These are phyloP conservation scores for Cinara cedri DNA, from an alignment of 2,888 invertebrate genomes.

Conservation along the genomic window DNA sequence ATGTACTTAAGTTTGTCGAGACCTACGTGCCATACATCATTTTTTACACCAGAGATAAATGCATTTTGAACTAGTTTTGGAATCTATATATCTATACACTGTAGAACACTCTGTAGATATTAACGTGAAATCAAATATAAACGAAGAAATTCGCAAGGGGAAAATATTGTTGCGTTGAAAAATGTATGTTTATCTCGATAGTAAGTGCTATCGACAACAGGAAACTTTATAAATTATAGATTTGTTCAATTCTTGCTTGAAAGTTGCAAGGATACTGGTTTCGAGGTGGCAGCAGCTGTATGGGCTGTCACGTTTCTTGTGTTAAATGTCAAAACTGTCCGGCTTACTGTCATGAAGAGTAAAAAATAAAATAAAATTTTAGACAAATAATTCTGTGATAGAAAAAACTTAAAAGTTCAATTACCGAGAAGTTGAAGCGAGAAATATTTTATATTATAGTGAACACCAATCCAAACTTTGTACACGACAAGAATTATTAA, in stretches of 20 bases:
- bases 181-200: neutral
- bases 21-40: too few species aligned
- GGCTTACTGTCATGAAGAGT: neutral
- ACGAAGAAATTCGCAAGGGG: too few species aligned
- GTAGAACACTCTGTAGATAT: too few species aligned
- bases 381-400: neutral
- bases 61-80: too few species aligned
- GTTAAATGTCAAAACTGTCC: conserved; percentile 37
- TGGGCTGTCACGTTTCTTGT: neutral
- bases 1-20: too few species aligned
- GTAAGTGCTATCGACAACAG: neutral
- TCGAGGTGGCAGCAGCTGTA: neutral
- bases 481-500: neutral
- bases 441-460: conserved; percentile 27
- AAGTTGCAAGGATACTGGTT: neutral
- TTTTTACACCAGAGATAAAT: too few species aligned
- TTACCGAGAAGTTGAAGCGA: conserved; percentile 21
- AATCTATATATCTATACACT: too few species aligned
- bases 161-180: neutral
- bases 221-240: neutral
- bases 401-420: conserved; percentile 44
- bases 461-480: conserved; percentile 16
- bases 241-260: conserved; percentile 9
- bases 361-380: neutral
- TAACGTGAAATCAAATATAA: too few species aligned